These are phyloP conservation scores for Limonius californicus DNA, from an alignment of 1,140 invertebrate genomes.

Conservation along the genomic window DNA sequence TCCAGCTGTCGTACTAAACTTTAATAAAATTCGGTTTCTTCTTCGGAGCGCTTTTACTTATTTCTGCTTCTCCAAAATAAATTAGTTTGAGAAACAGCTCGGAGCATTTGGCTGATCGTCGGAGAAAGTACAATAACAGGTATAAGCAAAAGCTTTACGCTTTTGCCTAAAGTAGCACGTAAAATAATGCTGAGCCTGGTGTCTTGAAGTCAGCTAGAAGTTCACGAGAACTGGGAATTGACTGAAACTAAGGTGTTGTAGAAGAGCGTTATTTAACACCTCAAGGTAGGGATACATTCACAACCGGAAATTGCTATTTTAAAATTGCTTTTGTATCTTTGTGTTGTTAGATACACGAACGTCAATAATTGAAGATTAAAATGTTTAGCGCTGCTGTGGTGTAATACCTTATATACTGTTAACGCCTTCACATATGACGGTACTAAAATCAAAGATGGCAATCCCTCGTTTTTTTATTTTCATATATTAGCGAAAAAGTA, in stretches of 20 bases:
- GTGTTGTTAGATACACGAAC: not conserved
- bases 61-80: slow-evolving; percentile 7
- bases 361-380: slow-evolving; percentile 6
- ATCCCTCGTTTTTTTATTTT: too few relatives aligned
- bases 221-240: slow-evolving; percentile 12
- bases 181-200: slow-evolving; percentile 10
- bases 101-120: not conserved
- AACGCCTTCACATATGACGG: too few relatives aligned
- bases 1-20: slow-evolving; percentile 45
- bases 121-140: not conserved
- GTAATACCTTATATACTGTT: too few relatives aligned
- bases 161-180: not conserved
- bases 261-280: slow-evolving; percentile 13
- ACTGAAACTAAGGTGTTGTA: slow-evolving; percentile 12
- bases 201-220: slow-evolving; percentile 13
- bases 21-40: slow-evolving; percentile 45
- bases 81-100: not conserved
- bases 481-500: too few relatives aligned
- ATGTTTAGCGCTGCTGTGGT: not conserved
- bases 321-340: slow-evolving; percentile 8
- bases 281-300: slow-evolving; percentile 12
- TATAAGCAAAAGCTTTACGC: not conserved
- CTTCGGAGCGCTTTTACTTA: slow-evolving; percentile 3
- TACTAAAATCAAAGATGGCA: too few relatives aligned
- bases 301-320: slow-evolving; percentile 12